Base-by-base conservation (phyloP, 2,888 invertebrate species). In the Sarcophaga rosellei region DNA sequence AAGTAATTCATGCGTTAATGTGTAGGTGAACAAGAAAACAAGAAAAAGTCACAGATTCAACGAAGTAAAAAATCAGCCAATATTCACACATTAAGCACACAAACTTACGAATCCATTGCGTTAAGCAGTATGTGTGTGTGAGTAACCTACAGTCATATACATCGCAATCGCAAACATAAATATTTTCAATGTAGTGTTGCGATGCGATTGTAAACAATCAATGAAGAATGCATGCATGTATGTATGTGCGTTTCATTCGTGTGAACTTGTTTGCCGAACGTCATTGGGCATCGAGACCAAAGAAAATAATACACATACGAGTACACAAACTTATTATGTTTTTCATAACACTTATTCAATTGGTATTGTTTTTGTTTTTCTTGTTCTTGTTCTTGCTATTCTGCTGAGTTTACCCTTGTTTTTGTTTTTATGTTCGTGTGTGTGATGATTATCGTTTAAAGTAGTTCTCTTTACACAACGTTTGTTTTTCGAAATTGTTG, bases 11-110 rank as follows among this genome's bases (percentile, higher is more conserved):
- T 44, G 53, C n/a, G 15, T 25, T 21, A 20, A 47, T 62, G 44
- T 74, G 63, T 74, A 61, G 44, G 23, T 44, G 59, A 53, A 62
- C 62, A 21, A 61, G 20, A 20, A 3, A 15, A 17, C 1, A 35
- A 35, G 10, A 35, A 35, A 61, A 80, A 88, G 73, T 89, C 83
- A 70, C 23, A 80, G 53, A 78, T 57, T 62, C 77, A 23, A 69
- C 17, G n/a, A 62, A 74, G 62, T 21, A 62, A 35, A 81, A 53
- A 21, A 69, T 11, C 17, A 53, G 53, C 12, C 74, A 75, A 53
- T 25, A 65, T 76, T 35, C 47, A 72, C 23, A 23, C 10, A 47
- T 35, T 21, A 47, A n/a, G n/a, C n/a, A 59, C 4, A 59, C n/a
- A 35, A 20, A 17, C 17, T 65, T 35, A 12, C 15, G 65, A 53